A percentile compares a stretch with the other conserved stretches of the same genome.
Evolutionary conservation across 2,113 vertebrate species (phyloP).

Genomic region (Rhinogobius similis): DNA sequence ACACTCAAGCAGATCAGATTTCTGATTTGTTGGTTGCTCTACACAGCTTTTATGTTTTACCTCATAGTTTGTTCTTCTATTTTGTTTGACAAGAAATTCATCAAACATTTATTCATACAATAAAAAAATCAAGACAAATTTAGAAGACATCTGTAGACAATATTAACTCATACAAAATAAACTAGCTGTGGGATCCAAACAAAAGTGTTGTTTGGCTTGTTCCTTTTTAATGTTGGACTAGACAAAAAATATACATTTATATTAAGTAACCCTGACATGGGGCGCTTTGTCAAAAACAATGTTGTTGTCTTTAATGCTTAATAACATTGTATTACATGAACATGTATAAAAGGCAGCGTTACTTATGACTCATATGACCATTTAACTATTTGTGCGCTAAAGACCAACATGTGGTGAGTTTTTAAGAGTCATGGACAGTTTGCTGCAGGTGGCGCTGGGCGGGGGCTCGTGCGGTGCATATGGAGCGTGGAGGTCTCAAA

Average conservation of each 20-base stretch:
- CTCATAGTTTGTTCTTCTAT: not conserved
- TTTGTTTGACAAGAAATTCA: not conserved
- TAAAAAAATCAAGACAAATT: not conserved
- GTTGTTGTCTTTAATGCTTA: no score
- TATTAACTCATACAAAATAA: not conserved
- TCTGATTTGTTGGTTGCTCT: not conserved
- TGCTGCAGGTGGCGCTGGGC: constrained; percentile 57
- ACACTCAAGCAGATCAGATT: not conserved
- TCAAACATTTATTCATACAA: not conserved
- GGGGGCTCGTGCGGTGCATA: constrained; percentile 66
- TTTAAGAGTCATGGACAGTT: constrained; percentile 70
- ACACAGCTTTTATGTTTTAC: not conserved
- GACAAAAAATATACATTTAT: no score
- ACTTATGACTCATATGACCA: no score
- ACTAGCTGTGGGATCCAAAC: no score
- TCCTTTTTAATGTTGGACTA: no score
- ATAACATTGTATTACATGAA: no score
- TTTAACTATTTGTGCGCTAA: no score
- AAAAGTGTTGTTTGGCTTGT: no score
- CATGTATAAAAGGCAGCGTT: no score
- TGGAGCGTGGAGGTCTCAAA: constrained; percentile 65
- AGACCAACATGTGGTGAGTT: constrained; percentile 61
- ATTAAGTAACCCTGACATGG: no score
- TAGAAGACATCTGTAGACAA: not conserved
- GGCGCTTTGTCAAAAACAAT: no score